Percentiles rank a stretch among this genome's conserved stretches.
These are phyloP conservation scores for Sciurus carolinensis DNA, from an alignment of 2,797 vertebrate species.

Conservation along the genomic window DNA sequence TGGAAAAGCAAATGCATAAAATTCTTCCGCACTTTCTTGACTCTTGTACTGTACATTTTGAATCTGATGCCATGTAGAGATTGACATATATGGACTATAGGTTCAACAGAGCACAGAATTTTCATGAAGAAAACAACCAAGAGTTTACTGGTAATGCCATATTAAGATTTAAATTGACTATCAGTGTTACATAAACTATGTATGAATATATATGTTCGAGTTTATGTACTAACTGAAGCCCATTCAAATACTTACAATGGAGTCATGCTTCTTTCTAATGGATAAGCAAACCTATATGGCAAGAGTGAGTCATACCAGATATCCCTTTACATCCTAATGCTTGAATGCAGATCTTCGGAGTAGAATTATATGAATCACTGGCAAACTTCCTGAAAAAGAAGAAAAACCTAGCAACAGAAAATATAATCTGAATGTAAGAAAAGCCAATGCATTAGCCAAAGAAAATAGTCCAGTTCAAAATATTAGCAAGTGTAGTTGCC, in stretches of 20 bases:
- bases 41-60: neutral
- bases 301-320: neutral
- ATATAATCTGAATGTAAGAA: neutral
- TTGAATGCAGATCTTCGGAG: neutral
- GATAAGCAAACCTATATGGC: neutral
- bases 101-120: neutral
- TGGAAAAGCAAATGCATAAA: slow-evolving; percentile 8
- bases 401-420: neutral
- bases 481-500: neutral
- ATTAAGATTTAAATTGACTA: neutral
- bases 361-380: neutral
- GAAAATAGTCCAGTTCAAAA: neutral
- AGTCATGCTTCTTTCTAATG: neutral
- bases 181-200: neutral
- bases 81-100: neutral
- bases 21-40: neutral
- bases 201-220: neutral
- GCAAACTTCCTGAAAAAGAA: slow-evolving; percentile 37
- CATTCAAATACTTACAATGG: too few species aligned
- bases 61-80: neutral
- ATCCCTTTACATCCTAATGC: neutral
- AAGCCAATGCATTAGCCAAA: neutral
- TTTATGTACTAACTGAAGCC: neutral
- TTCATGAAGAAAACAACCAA: neutral
- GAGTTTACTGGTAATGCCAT: neutral